A percentile compares a stretch with the other conserved stretches of the same genome.
Conservation (phyloP, 1,140 invertebrate species). For the Drosophila eugracilis region DNA sequence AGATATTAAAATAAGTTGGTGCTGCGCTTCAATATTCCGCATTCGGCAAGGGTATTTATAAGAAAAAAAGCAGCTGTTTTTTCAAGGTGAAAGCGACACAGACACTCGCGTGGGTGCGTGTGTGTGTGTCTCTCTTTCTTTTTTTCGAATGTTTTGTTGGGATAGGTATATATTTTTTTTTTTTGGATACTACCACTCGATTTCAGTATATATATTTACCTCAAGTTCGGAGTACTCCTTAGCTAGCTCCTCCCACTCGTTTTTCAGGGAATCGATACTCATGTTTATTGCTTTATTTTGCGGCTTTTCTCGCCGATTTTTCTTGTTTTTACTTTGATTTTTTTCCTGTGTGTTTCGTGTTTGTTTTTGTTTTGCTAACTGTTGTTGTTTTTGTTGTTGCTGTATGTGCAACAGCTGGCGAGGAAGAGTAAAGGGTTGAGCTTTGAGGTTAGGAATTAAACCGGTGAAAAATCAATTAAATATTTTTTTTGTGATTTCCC, state of each 20-base stretch:
- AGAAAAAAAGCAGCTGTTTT: slow-evolving; percentile 51
- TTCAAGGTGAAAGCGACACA: slow-evolving; percentile 47
- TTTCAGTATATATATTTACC: slow-evolving; percentile 84
- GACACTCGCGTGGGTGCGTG: slow-evolving; percentile 6
- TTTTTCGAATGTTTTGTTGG: slow-evolving; percentile 1
- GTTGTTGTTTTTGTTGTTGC: slow-evolving; percentile 9
- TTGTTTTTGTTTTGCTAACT: slow-evolving; percentile 22
- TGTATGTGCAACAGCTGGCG: slow-evolving; percentile 61
- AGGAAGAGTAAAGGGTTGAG: slow-evolving; percentile 1
- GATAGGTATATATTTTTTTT: neutral
- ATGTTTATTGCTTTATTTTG: slow-evolving; percentile 33
- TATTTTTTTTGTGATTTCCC: slow-evolving; percentile 35
- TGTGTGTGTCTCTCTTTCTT: slow-evolving; percentile 2
- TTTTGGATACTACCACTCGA: neutral
- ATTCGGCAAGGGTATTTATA: slow-evolving; percentile 4
- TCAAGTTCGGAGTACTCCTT: slow-evolving; percentile 88
- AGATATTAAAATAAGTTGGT: neutral
- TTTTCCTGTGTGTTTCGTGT: no score
- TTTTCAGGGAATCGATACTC: slow-evolving; percentile 79
- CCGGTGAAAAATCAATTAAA: slow-evolving; percentile 76
- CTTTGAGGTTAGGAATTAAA: slow-evolving; percentile 35
- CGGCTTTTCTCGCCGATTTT: slow-evolving; percentile 25
- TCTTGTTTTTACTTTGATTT: slow-evolving; percentile 11
- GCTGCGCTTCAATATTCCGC: neutral
- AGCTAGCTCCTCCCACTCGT: slow-evolving; percentile 89